phyloP scores from a whole-genome alignment of 2,113 vertebrate genomes.

The Geococcyx californianus region DNA sequence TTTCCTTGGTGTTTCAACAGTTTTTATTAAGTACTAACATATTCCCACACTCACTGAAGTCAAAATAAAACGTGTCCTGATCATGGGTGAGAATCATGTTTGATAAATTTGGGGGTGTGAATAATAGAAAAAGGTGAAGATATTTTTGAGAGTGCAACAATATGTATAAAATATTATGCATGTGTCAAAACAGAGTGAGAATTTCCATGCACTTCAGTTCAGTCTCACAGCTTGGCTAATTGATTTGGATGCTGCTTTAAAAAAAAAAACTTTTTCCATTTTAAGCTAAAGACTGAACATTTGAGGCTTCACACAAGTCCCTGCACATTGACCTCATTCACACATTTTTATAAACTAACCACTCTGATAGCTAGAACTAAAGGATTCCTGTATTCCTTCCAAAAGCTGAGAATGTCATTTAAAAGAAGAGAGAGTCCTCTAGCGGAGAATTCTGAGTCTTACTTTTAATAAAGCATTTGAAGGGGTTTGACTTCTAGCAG shows the following conservation, averaged over 20 bases:
- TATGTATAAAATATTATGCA: background rate
- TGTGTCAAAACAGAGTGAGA: slow-evolving; percentile 14
- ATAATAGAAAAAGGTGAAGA: background rate
- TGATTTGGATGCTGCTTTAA: slow-evolving; percentile 23
- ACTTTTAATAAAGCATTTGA: background rate
- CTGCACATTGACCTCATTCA: background rate
- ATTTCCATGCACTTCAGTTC: background rate
- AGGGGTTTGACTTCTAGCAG: background rate
- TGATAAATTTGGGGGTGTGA: background rate
- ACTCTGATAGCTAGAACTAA: background rate
- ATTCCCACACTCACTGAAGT: background rate
- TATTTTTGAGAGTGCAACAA: background rate
- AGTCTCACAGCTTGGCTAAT: slow-evolving; percentile 15
- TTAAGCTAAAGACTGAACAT: background rate
- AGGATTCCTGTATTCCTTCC: background rate
- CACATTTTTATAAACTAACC: slow-evolving; percentile 17
- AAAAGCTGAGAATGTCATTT: background rate
- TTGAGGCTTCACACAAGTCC: background rate
- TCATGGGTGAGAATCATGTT: background rate
- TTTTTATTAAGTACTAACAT: background rate
- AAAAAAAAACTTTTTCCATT: background rate
- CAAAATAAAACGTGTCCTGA: background rate
- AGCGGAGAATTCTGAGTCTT: background rate
- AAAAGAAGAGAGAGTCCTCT: slow-evolving; percentile 64
- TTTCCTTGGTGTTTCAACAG: background rate